Evolutionary conservation across 2,888 invertebrate species (phyloP), one percentile per base, ranked within the genome.

Genomic region (Poecilus cupreus): DNA sequence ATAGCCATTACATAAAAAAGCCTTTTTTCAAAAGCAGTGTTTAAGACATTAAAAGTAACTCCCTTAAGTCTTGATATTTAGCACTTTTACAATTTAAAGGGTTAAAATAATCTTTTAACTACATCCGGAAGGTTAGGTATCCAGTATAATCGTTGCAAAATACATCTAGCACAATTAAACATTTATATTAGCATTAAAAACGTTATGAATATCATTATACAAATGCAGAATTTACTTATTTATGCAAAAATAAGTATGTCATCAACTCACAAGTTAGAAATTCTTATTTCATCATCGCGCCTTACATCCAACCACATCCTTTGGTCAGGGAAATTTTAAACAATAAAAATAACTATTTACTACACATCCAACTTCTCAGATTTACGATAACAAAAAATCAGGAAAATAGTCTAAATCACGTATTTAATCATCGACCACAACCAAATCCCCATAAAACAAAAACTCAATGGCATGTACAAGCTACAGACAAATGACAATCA

Each of bases 401-500:
- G 46, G 46, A 46, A 46, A 46, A 46, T 46, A n/a, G n/a, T 32
- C 4, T 32, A 32, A 32, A 32, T 32, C 4, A 32, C 1, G 6
- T 2, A 32, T 32, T 6, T 32, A 6, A 32, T 46, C n/a, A 13
- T 46, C 13, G n/a, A 13, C 46, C 46, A 10, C 46, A 46, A 46
- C n/a, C n/a, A 4, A 46, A 11, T 46, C 4, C 13, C 46, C 46
- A 46, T 2, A 8, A 32, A 32, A 32, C 32, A 32, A 32, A 32
- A 60, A n/a, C 60, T 60, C 54, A 54, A 54, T 60, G 32, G 16
- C 60, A 60, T 51, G 10, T 51, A 1, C 3, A 10, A 20, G 37
- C 18, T 18, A 68, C 37, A 68, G 32, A 68, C 37, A 68, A 68
- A 68, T 68, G 64, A 68, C 64, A 68, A 68, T 68, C 64, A 68